These are phyloP conservation scores for Microdon myrmicae DNA, from an alignment of 2,888 invertebrate genomes.

Conservation along the genomic window DNA sequence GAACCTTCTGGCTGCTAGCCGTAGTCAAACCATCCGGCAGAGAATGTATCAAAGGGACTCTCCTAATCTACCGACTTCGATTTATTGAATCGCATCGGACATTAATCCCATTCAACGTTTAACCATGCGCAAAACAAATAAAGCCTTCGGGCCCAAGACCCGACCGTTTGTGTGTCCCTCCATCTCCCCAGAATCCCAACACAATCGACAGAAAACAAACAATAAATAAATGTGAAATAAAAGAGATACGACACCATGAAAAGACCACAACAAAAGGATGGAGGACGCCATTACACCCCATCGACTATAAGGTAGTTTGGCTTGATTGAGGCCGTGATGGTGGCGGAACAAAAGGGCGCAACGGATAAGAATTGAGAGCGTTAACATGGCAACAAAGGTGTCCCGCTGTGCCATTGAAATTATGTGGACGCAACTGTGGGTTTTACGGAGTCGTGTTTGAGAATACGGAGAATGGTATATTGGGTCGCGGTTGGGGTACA, in stretches of 20 bases:
- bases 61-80: conserved; percentile 43
- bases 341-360: conserved; percentile 16
- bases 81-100: conserved; percentile 50
- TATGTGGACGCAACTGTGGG: conserved; percentile 55
- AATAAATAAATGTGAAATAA: conserved; percentile 13
- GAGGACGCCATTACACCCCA: conserved; percentile 48
- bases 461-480: conserved; percentile 14
- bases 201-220: conserved; percentile 21
- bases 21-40: no score
- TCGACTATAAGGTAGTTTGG: conserved; percentile 42
- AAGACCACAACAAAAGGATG: conserved; percentile 49
- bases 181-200: conserved; percentile 1
- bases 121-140: conserved; percentile 52
- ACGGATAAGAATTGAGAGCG: conserved; percentile 57
- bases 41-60: conserved; percentile 39
- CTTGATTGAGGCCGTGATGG: conserved; percentile 22
- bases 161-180: neutral
- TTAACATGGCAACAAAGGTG: conserved; percentile 68
- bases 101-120: conserved; percentile 51
- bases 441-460: conserved; percentile 27
- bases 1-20: no score
- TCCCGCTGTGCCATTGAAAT: conserved; percentile 67
- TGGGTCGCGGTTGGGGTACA: conserved; percentile 5
- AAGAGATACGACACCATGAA: conserved; percentile 17
- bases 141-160: conserved; percentile 31